Conservation (phyloP, 2,113 vertebrate genomes). For the Cheirogaleus medius region DNA sequence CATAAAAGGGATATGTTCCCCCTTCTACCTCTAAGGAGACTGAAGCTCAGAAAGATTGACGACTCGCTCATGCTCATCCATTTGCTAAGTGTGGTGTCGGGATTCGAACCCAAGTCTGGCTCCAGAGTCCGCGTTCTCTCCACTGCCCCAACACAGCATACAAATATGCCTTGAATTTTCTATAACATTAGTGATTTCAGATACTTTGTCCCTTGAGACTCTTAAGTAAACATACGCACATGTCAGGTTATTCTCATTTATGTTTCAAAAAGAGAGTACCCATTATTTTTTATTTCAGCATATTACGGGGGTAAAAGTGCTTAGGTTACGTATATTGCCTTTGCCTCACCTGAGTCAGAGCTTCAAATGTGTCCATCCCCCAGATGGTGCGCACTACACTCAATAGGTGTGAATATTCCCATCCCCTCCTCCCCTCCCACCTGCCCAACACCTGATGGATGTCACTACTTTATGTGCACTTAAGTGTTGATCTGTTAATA, state of each 20-base stretch:
- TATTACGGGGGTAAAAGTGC: too few relatives aligned
- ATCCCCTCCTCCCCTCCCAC: too few relatives aligned
- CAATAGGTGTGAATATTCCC: too few relatives aligned
- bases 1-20: not conserved
- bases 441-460: too few relatives aligned
- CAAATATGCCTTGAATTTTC: not conserved
- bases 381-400: too few relatives aligned
- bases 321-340: too few relatives aligned
- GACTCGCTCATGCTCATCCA: rapidly evolving
- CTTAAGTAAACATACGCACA: not conserved
- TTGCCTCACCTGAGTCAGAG: too few relatives aligned
- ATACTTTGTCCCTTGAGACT: not conserved
- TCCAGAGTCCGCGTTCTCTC: not conserved
- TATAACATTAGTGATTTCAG: not conserved
- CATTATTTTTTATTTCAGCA: too few relatives aligned
- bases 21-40: rapidly evolving
- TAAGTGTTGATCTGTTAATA: too few relatives aligned
- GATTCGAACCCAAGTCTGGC: not conserved
- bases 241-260: not conserved
- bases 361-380: too few relatives aligned
- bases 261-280: not conserved
- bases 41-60: not conserved
- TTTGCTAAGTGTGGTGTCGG: not conserved
- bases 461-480: too few relatives aligned
- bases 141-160: not conserved